phyloP scores from a whole-genome alignment of 2,888 invertebrate genomes.

The Conops quadrifasciatus region DNA sequence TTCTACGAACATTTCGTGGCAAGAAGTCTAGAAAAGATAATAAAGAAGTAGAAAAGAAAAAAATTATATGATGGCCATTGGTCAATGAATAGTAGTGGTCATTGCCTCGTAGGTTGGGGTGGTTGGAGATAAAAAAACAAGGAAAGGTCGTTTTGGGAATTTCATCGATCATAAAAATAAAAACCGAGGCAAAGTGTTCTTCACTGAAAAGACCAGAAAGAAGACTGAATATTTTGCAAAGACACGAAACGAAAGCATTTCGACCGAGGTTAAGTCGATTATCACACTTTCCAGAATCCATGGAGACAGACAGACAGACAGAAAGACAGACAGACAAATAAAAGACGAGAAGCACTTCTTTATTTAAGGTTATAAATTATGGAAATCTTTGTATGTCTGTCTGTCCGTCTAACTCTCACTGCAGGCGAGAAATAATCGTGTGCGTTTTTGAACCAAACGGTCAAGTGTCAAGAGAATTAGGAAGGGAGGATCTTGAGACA shows the following conservation, averaged over 20 bases:
- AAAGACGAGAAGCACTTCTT: not conserved
- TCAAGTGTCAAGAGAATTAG: slow-evolving; percentile 20
- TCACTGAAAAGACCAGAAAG: slow-evolving; percentile 21
- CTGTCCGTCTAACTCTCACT: not conserved
- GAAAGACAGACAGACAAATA: not conserved
- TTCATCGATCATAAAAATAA: slow-evolving; percentile 64
- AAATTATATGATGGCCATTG: too few relatives aligned
- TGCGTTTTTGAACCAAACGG: not conserved
- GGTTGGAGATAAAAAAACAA: slow-evolving; percentile 38
- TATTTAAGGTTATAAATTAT: slow-evolving; percentile 39
- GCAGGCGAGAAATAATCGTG: slow-evolving; percentile 3
- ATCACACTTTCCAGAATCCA: slow-evolving; percentile 42
- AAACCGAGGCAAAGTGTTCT: slow-evolving; percentile 42
- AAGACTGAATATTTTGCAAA: slow-evolving; percentile 47
- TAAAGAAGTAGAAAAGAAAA: too few relatives aligned
- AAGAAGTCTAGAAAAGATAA: too few relatives aligned
- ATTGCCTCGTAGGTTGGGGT: slow-evolving; percentile 36
- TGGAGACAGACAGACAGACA: not conserved
- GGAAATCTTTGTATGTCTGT: slow-evolving; percentile 31
- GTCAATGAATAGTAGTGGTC: slow-evolving; percentile 22
- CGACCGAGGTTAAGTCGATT: slow-evolving; percentile 52
- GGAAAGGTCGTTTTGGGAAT: slow-evolving; percentile 60
- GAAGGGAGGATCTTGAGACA: slow-evolving; percentile 6
- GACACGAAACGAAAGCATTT: slow-evolving; percentile 5
- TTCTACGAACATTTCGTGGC: too few relatives aligned